Conservation (phyloP, 1,140 invertebrate genomes). For the Heliconius himera region DNA sequence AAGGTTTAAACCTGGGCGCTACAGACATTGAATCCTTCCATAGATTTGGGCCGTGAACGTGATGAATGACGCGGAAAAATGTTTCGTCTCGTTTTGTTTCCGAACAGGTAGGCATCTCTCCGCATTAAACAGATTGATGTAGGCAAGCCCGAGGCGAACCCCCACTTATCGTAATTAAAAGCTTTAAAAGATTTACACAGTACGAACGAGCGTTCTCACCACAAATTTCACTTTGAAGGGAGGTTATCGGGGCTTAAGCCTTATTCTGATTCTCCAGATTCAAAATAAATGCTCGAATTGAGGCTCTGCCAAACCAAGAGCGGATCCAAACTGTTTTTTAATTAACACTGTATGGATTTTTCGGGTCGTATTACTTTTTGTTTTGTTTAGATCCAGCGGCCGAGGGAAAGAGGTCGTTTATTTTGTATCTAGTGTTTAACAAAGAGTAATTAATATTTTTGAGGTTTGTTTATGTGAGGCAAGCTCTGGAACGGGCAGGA, state of each 20-base stretch:
- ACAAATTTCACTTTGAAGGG: constrained; percentile 44
- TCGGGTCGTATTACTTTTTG: constrained; percentile 15
- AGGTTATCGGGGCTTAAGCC: constrained; percentile 35
- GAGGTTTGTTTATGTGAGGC: constrained; percentile 7
- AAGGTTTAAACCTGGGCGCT: background rate
- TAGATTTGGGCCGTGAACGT: constrained; percentile 34
- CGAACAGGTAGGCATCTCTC: constrained; percentile 48
- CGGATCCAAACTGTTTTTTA: constrained; percentile 10
- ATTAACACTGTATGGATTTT: constrained; percentile 16
- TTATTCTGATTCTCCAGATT: constrained; percentile 24
- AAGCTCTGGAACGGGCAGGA: constrained; percentile 11
- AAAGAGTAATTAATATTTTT: constrained; percentile 16
- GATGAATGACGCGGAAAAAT: constrained; percentile 58
- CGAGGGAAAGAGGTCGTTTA: constrained; percentile 30
- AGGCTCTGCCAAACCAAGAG: constrained; percentile 5
- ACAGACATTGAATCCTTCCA: constrained; percentile 5
- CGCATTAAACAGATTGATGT: constrained; percentile 73
- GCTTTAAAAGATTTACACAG: constrained; percentile 64
- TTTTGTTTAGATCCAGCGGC: constrained; percentile 15
- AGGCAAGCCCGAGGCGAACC: constrained; percentile 39
- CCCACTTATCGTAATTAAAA: constrained; percentile 75
- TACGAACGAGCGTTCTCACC: constrained; percentile 47
- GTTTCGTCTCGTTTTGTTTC: constrained; percentile 46
- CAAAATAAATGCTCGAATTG: constrained; percentile 11
- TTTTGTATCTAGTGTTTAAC: constrained; percentile 29